These are phyloP conservation scores for Diarsia brunnea DNA, from an alignment of 2,888 invertebrate genomes.

Conservation along the genomic window DNA sequence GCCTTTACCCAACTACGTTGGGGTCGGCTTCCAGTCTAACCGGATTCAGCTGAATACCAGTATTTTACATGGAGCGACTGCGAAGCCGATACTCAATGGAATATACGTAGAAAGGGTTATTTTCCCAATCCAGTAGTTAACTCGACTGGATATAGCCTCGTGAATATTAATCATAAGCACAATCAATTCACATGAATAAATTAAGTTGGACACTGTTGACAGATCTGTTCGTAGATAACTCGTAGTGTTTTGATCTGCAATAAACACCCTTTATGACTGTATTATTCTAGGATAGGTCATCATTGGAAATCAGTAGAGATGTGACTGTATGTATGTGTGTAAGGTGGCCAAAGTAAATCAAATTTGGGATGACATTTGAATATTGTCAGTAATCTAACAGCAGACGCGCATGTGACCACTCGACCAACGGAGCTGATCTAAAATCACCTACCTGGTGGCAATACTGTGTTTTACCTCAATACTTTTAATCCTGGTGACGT, in stretches of 20 bases:
- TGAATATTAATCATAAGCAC: slow-evolving; percentile 17
- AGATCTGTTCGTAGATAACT: background rate
- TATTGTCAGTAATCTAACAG: too few species aligned
- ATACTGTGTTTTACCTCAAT: background rate
- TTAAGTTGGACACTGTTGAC: background rate
- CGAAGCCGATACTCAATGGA: slow-evolving; percentile 3
- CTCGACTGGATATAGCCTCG: background rate
- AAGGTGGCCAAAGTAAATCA: too few species aligned
- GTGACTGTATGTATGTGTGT: background rate
- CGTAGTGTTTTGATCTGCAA: background rate
- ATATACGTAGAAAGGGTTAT: background rate
- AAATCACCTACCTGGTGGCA: too few species aligned
- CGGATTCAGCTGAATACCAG: too few species aligned
- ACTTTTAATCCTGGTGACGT: background rate
- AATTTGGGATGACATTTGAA: too few species aligned
- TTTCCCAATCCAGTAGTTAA: background rate
- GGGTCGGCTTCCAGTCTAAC: too few species aligned
- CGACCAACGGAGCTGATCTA: too few species aligned
- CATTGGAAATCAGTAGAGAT: background rate
- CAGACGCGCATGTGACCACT: too few species aligned
- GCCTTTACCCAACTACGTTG: too few species aligned
- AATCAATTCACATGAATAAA: slow-evolving; percentile 26
- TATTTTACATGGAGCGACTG: too few species aligned
- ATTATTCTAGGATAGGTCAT: background rate
- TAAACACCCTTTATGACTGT: background rate